These are phyloP conservation scores for Phoebastria nigripes DNA, from an alignment of 2,797 vertebrate species.

Conservation along the genomic window DNA sequence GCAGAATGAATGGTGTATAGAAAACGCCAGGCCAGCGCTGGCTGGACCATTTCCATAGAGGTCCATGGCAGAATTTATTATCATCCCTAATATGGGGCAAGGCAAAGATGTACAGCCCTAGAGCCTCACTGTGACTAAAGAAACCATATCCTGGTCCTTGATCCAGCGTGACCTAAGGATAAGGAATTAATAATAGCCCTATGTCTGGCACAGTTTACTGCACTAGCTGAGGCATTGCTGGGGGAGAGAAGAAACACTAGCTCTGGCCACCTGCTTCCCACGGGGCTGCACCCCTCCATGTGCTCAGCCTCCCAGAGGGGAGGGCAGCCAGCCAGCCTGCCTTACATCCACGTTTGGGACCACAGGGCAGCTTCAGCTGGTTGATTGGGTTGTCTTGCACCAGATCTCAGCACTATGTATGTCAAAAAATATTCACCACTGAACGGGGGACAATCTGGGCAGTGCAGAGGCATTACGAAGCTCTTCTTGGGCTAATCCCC, in stretches of 20 bases:
- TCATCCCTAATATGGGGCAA: background rate
- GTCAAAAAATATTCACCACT: background rate
- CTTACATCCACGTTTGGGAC: background rate
- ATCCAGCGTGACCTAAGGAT: background rate
- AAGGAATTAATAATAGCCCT: background rate
- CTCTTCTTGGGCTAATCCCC: background rate
- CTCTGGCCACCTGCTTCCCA: background rate
- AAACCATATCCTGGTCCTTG: background rate
- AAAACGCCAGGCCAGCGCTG: background rate
- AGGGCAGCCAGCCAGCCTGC: background rate
- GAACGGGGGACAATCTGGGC: background rate
- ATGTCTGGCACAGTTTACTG: background rate
- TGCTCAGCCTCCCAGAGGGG: background rate
- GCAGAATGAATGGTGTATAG: background rate
- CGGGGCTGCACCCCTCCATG: fast-evolving
- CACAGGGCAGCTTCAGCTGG: background rate
- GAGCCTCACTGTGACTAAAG: background rate
- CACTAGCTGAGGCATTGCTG: background rate
- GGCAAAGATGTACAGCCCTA: background rate
- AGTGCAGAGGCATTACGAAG: background rate
- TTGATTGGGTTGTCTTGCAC: background rate
- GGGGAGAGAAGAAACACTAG: background rate
- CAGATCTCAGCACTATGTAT: background rate
- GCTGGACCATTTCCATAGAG: background rate
- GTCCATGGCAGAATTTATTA: background rate